Base-by-base conservation (phyloP, 2,888 invertebrate species). In the Platycheirus rosarum region DNA sequence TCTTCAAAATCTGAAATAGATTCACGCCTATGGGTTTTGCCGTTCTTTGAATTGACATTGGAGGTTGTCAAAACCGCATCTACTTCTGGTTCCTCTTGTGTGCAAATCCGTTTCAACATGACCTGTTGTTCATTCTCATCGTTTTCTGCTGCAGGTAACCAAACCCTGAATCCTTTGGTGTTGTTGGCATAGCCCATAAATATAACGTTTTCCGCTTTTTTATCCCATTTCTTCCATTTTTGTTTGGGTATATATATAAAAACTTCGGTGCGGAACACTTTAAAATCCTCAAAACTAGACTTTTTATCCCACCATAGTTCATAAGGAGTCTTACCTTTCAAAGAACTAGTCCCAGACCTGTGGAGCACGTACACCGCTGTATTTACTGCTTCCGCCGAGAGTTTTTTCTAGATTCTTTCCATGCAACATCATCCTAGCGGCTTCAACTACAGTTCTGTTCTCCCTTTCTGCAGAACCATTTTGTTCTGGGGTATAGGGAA, bases 371-470 rank as follows among this genome's bases (percentile, higher is more conserved):
- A 88, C 0, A 86, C 86, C 3, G 88, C 87, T 71, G 86, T 87
- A n/a, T 86, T 86, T 0, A 88, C 87, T 2, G 89, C 89, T 84
- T 90, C 89, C 13, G 88, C 88, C 89, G 88, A 89, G 9, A 88
- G 80, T 9, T 80, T 78, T 69, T 8, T 71, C 37, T n/a, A 87
- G 37, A 0, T 85, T 85, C 69, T 68, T 77, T 13, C 69, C 44
- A 63, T 82, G 71, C n/a, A 85, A 35, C 80, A 82, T 79, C 11
- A 85, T 79, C 8, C 87, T 75, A 5, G 87, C n/a, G n/a, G n/a
- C n/a, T n/a, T n/a, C n/a, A n/a, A n/a, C n/a, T n/a, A n/a, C n/a
- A n/a, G n/a, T n/a, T 53, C 87, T 80, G 69, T 86, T 89, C 63
- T 88, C 86, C n/a, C 88, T 70, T 68, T 89, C 88, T 0, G 87